Evolutionary conservation across 2,888 invertebrate species (phyloP).

Genomic region (Spialia ferax): DNA sequence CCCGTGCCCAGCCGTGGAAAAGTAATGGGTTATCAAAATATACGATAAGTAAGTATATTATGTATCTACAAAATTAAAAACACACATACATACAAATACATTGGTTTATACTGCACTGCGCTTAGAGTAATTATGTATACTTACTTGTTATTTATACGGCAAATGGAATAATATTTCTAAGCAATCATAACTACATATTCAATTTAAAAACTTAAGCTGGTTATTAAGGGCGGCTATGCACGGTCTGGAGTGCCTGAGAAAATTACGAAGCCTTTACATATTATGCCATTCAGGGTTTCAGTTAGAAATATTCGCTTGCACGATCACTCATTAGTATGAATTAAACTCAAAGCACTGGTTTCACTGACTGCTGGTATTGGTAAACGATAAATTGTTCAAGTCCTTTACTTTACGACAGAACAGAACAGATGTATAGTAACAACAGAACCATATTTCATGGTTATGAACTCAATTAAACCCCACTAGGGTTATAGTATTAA

Average conservation of each 20-base stretch:
- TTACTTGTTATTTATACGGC: background rate
- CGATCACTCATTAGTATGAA: constrained; percentile 33
- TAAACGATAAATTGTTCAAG: background rate
- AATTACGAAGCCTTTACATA: constrained; percentile 24
- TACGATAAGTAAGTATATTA: too few relatives aligned
- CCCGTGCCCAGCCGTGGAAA: too few relatives aligned
- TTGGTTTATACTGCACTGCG: background rate
- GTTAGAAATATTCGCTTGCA: constrained; percentile 27
- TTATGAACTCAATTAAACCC: too few relatives aligned
- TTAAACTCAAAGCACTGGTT: background rate
- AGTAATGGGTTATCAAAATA: too few relatives aligned
- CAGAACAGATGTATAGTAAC: too few relatives aligned
- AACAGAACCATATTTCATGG: too few relatives aligned
- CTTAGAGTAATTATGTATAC: background rate
- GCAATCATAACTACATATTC: constrained; percentile 13
- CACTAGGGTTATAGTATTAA: too few relatives aligned
- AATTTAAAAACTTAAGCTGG: constrained; percentile 27
- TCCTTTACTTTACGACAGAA: too few relatives aligned
- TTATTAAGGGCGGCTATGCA: constrained; percentile 28
- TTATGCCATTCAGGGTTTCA: constrained; percentile 21
- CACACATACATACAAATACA: background rate
- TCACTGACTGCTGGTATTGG: background rate
- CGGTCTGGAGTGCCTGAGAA: constrained; percentile 17
- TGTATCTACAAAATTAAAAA: too few relatives aligned
- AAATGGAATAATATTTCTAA: constrained; percentile 4